These are phyloP conservation scores for Trichonephila clavipes DNA, from an alignment of 1,140 invertebrate species.

Conservation along the genomic window DNA sequence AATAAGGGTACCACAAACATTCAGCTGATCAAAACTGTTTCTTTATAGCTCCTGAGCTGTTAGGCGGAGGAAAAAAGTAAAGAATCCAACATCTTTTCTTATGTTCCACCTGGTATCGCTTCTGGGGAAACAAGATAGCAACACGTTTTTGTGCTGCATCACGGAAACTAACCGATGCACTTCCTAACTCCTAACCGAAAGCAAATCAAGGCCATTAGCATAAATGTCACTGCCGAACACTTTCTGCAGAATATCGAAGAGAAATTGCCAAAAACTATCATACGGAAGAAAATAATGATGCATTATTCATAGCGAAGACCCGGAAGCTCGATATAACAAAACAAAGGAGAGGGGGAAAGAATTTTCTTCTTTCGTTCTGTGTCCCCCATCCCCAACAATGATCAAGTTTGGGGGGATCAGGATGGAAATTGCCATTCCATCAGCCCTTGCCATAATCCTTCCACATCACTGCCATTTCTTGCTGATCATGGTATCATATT, in stretches of 20 bases:
- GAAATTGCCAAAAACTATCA: slow-evolving; percentile 64
- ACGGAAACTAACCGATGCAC: neutral
- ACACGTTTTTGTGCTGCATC: neutral
- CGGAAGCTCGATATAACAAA: slow-evolving; percentile 41
- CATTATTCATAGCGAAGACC: slow-evolving; percentile 61
- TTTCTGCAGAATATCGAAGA: neutral
- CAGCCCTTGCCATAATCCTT: slow-evolving; percentile 47
- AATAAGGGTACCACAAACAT: too few relatives aligned
- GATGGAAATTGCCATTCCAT: slow-evolving; percentile 41
- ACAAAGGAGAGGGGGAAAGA: neutral
- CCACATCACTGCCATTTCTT: slow-evolving; percentile 2
- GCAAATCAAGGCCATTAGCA: slow-evolving; percentile 59
- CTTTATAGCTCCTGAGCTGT: too few relatives aligned
- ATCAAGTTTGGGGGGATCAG: slow-evolving; percentile 27
- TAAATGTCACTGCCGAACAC: slow-evolving; percentile 42
- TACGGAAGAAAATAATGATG: slow-evolving; percentile 59
- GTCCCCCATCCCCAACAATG: neutral
- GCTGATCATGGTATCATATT: neutral
- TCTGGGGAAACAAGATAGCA: slow-evolving; percentile 18
- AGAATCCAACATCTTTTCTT: neutral
- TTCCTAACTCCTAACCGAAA: slow-evolving; percentile 12
- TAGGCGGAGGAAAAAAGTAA: neutral
- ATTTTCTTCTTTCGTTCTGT: neutral
- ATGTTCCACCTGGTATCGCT: neutral
- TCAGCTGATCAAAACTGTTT: too few relatives aligned